A percentile compares a stretch with the other conserved stretches of the same genome.
phyloP scores from a whole-genome alignment of 2,888 invertebrate species.

The Xylota sylvarum region DNA sequence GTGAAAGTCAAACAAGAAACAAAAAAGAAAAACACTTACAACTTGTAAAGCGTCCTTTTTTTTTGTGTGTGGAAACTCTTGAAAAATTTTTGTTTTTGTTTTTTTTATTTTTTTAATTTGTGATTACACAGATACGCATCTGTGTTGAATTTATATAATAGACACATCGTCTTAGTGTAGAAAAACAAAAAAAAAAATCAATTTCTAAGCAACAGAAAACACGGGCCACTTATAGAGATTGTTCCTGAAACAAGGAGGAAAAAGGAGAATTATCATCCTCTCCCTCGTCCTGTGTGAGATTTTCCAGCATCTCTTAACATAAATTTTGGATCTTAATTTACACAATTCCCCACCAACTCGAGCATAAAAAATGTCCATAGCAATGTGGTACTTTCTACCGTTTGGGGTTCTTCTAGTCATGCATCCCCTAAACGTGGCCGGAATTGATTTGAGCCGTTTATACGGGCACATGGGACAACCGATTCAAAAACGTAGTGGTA shows the following conservation, averaged over 20 bases:
- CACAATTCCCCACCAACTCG: constrained; percentile 45
- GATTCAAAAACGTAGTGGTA: constrained; percentile 84
- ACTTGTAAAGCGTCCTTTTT: constrained; percentile 25
- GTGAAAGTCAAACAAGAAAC: constrained; percentile 51
- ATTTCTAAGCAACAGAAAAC: constrained; percentile 24
- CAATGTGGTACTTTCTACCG: constrained; percentile 85
- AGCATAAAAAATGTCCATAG: constrained; percentile 68
- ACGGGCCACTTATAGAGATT: constrained; percentile 21
- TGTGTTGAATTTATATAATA: constrained; percentile 29
- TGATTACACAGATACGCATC: constrained; percentile 27
- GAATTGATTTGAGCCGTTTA: constrained; percentile 92
- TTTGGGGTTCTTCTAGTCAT: constrained; percentile 88
- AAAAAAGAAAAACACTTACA: constrained; percentile 42
- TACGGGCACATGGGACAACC: constrained; percentile 89
- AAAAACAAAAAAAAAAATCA: constrained; percentile 32
- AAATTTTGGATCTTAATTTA: constrained; percentile 26
- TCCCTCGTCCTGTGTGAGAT: background rate
- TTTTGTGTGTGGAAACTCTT: constrained; percentile 21
- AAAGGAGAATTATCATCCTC: background rate
- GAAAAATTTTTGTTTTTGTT: constrained; percentile 28
- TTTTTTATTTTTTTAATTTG: constrained; percentile 35
- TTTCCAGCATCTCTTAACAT: constrained; percentile 29
- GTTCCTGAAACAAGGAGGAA: background rate
- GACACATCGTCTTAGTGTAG: constrained; percentile 5
- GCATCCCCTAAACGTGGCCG: constrained; percentile 88